Percentiles rank a stretch among this genome's conserved stretches.
phyloP scores from a whole-genome alignment of 2,113 vertebrate species.

The Xenotilapia leptura region DNA sequence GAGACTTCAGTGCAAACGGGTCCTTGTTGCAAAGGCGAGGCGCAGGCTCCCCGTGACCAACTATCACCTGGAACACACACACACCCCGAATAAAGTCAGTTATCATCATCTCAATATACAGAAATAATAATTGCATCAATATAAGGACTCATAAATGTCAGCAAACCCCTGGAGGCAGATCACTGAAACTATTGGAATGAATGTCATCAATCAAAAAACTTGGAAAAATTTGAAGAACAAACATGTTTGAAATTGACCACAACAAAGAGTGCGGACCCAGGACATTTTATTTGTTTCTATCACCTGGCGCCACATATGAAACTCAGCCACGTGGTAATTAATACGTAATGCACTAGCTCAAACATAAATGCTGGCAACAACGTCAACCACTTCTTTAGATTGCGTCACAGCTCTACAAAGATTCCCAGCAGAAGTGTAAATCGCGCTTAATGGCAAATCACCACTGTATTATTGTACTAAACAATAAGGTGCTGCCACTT shows the following conservation, averaged over 20 bases:
- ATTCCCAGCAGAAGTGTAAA: not conserved
- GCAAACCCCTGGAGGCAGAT: not conserved
- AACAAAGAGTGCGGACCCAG: not conserved
- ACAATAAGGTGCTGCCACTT: not conserved
- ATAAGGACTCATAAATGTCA: not conserved
- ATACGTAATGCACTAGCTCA: not conserved
- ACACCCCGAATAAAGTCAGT: not conserved
- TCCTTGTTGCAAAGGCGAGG: conserved; percentile 91
- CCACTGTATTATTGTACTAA: not conserved
- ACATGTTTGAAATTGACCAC: not conserved
- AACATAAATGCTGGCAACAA: not conserved
- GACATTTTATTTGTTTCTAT: not conserved
- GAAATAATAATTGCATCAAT: not conserved
- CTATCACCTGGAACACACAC: conserved; percentile 78
- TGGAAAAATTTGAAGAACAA: not conserved
- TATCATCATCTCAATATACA: not conserved
- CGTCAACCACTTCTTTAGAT: not conserved
- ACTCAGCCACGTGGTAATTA: not conserved
- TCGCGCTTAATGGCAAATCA: not conserved
- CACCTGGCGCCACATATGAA: not conserved
- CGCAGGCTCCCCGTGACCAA: conserved; percentile 90
- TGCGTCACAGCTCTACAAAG: not conserved
- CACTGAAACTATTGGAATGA: not conserved
- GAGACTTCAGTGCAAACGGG: conserved; percentile 87
- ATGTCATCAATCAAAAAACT: not conserved